A percentile compares a stretch with the other conserved stretches of the same genome.
phyloP scores from a whole-genome alignment of 2,113 vertebrate genomes.

The Notechis scutatus region DNA sequence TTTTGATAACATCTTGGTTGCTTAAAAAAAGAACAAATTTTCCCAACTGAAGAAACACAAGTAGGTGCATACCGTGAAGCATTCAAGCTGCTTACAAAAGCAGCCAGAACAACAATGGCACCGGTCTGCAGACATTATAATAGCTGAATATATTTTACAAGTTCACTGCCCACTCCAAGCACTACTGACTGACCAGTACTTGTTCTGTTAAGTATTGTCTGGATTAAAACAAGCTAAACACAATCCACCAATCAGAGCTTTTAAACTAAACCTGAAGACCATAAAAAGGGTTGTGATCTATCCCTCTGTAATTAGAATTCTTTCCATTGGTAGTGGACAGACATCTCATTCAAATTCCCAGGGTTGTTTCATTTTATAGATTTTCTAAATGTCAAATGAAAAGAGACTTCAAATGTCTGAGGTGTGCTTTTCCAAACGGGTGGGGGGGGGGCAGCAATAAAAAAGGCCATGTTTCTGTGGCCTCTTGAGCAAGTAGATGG shows the following conservation, averaged over 20 bases:
- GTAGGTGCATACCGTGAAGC: background rate
- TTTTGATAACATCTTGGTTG: slow-evolving; percentile 85
- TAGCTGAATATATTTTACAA: background rate
- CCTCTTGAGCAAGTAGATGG: background rate
- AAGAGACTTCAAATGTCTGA: background rate
- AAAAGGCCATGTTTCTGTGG: background rate
- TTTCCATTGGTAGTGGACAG: background rate
- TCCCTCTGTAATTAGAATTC: background rate
- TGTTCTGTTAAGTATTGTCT: background rate
- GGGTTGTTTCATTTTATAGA: background rate
- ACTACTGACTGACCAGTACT: background rate
- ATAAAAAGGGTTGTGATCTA: background rate
- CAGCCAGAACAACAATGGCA: background rate
- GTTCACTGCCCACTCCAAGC: background rate
- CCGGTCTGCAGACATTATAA: background rate
- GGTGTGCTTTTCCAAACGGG: background rate
- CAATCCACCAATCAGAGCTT: background rate
- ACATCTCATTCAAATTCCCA: background rate
- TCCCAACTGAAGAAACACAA: background rate
- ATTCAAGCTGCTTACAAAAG: background rate
- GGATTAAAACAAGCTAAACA: background rate
- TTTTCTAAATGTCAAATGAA: background rate
- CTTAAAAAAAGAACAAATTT: slow-evolving; percentile 58
- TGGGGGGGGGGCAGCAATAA: background rate
- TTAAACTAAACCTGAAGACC: background rate